Percentiles rank a stretch among this genome's conserved stretches.
Evolutionary conservation across 2,888 invertebrate genomes (phyloP).

Genomic region (Parnassius apollo): DNA sequence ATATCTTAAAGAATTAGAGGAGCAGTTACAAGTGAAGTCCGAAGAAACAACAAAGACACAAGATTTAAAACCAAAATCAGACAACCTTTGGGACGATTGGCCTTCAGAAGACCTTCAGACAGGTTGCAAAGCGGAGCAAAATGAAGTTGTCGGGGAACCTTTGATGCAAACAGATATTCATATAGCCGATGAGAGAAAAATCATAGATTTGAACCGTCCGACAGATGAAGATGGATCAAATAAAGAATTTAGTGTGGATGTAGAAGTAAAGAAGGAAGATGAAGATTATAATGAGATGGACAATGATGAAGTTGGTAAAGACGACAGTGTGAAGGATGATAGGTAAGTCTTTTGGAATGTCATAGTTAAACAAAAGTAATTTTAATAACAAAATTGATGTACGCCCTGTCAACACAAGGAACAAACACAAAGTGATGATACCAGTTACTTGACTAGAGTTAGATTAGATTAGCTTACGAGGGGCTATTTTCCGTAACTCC

Average conservation of each 20-base stretch:
- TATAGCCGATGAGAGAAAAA: conserved; percentile 21
- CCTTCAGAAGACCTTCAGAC: conserved; percentile 29
- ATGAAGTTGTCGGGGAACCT: conserved; percentile 26
- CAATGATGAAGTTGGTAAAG: conserved; percentile 7
- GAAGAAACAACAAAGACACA: conserved; percentile 34
- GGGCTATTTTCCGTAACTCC: too few relatives aligned
- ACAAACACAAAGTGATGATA: too few relatives aligned
- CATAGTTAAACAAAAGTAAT: too few relatives aligned
- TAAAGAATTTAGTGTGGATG: conserved; percentile 30
- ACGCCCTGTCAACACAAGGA: too few relatives aligned
- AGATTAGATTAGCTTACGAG: too few relatives aligned
- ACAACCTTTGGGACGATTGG: conserved; percentile 39
- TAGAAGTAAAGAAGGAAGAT: conserved; percentile 28
- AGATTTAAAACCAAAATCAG: conserved; percentile 31
- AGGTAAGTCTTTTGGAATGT: background rate
- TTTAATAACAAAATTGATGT: too few relatives aligned
- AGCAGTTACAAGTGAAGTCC: conserved; percentile 49
- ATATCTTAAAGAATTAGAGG: conserved; percentile 67
- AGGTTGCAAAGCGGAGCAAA: conserved; percentile 35
- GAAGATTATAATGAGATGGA: background rate
- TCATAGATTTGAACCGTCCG: conserved; percentile 13
- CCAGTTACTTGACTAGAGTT: too few relatives aligned
- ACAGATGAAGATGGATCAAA: conserved; percentile 1
- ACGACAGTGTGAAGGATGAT: conserved; percentile 28
- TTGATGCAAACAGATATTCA: conserved; percentile 8